Evolutionary conservation across 2,113 vertebrate genomes (phyloP).

Genomic region (Boulengeromyrus knoepffleri): DNA sequence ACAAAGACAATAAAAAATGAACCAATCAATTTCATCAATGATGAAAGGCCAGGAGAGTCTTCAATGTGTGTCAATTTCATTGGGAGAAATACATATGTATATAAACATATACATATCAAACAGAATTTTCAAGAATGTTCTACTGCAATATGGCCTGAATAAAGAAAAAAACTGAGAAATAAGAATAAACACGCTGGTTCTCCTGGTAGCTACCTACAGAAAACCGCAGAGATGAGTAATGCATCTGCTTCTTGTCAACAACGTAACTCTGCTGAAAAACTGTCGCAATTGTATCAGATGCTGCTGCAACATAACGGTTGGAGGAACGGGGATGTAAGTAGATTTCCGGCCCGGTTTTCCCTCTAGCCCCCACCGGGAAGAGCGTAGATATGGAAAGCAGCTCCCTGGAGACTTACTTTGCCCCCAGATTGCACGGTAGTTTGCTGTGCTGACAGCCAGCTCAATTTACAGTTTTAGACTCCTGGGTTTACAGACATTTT

Average conservation of each 20-base stretch:
- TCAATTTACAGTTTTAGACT: background rate
- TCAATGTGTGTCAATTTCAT: background rate
- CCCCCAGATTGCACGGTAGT: background rate
- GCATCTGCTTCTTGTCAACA: background rate
- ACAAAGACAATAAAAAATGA: constrained; percentile 29
- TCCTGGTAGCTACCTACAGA: background rate
- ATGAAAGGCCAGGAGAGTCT: background rate
- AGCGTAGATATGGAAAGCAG: background rate
- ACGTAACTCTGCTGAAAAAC: background rate
- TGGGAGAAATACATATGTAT: background rate
- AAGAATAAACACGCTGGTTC: background rate
- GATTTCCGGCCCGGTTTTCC: background rate
- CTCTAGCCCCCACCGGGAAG: background rate
- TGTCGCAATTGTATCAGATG: background rate
- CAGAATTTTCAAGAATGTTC: background rate
- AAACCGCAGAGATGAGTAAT: background rate
- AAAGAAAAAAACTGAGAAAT: background rate
- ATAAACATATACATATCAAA: background rate
- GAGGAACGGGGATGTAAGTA: background rate
- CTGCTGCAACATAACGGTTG: background rate
- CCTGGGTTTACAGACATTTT: background rate
- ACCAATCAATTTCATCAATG: constrained; percentile 25
- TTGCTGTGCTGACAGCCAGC: background rate
- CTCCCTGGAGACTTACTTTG: background rate
- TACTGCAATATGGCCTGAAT: background rate